These are phyloP conservation scores for Scolanthus callimorphus DNA, from an alignment of 92 coral and sea anemone species.

Conservation along the genomic window DNA sequence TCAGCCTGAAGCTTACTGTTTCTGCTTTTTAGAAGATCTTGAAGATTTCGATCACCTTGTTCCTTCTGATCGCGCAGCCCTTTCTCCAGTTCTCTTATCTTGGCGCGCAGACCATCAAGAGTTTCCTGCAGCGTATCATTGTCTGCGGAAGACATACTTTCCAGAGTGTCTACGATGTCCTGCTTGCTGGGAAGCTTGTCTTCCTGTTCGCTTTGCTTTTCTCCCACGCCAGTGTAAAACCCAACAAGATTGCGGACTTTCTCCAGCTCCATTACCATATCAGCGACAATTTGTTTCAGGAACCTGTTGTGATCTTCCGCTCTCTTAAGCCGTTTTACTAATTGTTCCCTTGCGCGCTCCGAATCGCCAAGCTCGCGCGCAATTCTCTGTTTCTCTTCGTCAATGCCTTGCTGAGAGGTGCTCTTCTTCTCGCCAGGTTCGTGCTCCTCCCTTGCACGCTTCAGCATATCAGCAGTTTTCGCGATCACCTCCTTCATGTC, in stretches of 20 bases:
- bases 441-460: conserved; percentile 31
- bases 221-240: conserved; percentile 1
- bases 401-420: conserved; percentile 9
- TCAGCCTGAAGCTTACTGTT: conserved; percentile 17
- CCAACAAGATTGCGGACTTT: conserved; percentile 40
- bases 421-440: conserved; percentile 3
- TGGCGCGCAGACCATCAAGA: conserved; percentile 41
- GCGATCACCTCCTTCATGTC: conserved; percentile 54
- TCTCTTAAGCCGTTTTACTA: conserved; percentile 33
- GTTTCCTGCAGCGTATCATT: conserved; percentile 26
- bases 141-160: conserved; percentile 17
- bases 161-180: conserved; percentile 7
- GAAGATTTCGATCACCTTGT: conserved; percentile 22
- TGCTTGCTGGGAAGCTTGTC: not conserved
- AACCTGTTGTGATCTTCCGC: conserved; percentile 19
- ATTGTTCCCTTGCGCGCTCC: conserved; percentile 29
- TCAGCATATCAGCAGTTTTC: conserved; percentile 34
- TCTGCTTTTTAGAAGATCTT: conserved; percentile 19
- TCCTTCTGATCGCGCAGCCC: conserved; percentile 25
- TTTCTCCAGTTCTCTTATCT: conserved; percentile 37
- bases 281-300: conserved; percentile 29
- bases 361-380: conserved; percentile 24
- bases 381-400: conserved; percentile 34
- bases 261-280: conserved; percentile 36
- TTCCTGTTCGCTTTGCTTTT: not conserved